Conservation (phyloP, 2,888 invertebrate species). For the Panorpa germanica region DNA sequence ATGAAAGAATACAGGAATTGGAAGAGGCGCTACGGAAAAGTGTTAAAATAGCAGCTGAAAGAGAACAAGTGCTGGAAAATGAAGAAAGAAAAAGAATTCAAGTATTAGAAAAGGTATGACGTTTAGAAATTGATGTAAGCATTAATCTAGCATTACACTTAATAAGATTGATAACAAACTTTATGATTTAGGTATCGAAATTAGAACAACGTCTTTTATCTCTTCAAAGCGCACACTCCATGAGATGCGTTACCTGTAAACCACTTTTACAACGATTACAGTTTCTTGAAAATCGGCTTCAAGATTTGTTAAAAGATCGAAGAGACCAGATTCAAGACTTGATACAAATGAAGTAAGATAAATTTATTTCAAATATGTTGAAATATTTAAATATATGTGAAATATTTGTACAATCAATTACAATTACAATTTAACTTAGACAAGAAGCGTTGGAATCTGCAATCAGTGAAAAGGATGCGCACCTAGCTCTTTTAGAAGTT, state of each 20-base stretch:
- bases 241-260: slow-evolving; percentile 47
- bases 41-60: slow-evolving; percentile 36
- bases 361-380: slow-evolving; percentile 3
- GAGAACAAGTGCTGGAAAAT: slow-evolving; percentile 39
- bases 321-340: slow-evolving; percentile 53
- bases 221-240: slow-evolving; percentile 46
- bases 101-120: slow-evolving; percentile 43
- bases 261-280: slow-evolving; percentile 41
- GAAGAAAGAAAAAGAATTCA: slow-evolving; percentile 43
- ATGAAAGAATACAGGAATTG: slow-evolving; percentile 54
- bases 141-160: slow-evolving; percentile 6
- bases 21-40: slow-evolving; percentile 74
- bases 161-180: too few species aligned
- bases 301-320: slow-evolving; percentile 37
- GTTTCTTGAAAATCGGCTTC: slow-evolving; percentile 39
- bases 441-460: slow-evolving; percentile 68
- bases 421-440: slow-evolving; percentile 24
- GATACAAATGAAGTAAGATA: slow-evolving; percentile 63
- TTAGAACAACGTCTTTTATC: slow-evolving; percentile 48
- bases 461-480: slow-evolving; percentile 75
- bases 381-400: neutral
- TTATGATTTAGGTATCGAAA: slow-evolving; percentile 50
- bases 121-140: neutral
- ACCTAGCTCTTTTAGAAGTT: slow-evolving; percentile 64
- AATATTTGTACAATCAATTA: slow-evolving; percentile 1